These are phyloP conservation scores for Platypus cylindrus DNA, from an alignment of 2,888 invertebrate genomes.

Conservation along the genomic window DNA sequence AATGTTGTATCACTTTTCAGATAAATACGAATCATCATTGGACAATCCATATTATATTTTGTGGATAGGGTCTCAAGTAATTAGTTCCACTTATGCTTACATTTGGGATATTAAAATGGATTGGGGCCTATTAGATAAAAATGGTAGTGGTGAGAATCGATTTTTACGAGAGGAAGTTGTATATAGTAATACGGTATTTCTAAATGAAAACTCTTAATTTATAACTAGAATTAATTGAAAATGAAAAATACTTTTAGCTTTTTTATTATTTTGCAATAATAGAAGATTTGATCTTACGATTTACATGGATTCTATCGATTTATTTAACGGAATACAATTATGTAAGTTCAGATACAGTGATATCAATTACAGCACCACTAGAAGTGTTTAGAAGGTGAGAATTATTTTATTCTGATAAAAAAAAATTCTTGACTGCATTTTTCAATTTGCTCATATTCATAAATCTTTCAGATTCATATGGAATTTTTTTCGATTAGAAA, in stretches of 20 bases:
- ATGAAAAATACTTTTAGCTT: constrained; percentile 33
- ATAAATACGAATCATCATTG: constrained; percentile 35
- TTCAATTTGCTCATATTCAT: too few relatives aligned
- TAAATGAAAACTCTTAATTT: not conserved
- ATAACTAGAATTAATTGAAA: not conserved
- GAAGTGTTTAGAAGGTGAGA: constrained; percentile 48
- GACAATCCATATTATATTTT: constrained; percentile 55
- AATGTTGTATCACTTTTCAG: constrained; percentile 24
- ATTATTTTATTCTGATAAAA: too few relatives aligned
- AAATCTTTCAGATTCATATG: constrained; percentile 52
- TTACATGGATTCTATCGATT: constrained; percentile 64
- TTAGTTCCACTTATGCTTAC: constrained; percentile 68
- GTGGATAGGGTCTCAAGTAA: constrained; percentile 54
- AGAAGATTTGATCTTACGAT: constrained; percentile 66
- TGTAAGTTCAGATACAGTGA: constrained; percentile 52
- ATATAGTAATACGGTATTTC: constrained; percentile 55
- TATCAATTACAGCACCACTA: constrained; percentile 50
- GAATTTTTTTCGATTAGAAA: constrained; percentile 83
- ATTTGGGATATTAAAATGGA: constrained; percentile 84
- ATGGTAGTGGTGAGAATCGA: constrained; percentile 62
- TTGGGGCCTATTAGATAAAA: constrained; percentile 70
- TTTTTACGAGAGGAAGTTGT: constrained; percentile 69
- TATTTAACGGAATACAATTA: constrained; percentile 52
- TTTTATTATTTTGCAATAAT: constrained; percentile 77
- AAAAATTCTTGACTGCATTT: too few relatives aligned